These are phyloP conservation scores for Amphilophus citrinellus DNA, from an alignment of 2,113 vertebrate species.

Conservation along the genomic window DNA sequence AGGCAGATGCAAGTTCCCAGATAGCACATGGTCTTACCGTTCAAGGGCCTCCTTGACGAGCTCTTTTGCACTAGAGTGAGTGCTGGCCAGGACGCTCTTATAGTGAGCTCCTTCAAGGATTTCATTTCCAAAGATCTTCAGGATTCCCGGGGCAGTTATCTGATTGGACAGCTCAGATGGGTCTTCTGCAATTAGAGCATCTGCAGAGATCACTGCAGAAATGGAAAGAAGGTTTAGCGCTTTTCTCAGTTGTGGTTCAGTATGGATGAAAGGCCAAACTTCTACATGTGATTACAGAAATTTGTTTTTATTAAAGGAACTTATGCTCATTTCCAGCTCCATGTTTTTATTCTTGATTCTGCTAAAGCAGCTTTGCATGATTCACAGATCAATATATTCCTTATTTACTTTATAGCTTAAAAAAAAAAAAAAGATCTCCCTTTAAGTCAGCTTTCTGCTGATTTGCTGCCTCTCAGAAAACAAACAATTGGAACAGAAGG, in stretches of 20 bases:
- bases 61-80: conserved; percentile 83
- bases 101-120: conserved; percentile 85
- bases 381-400: neutral
- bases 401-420: too few species aligned
- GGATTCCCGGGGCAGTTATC: conserved; percentile 83
- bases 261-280: neutral
- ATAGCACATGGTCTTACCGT: conserved; percentile 72
- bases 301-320: rapidly evolving
- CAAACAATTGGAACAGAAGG: neutral
- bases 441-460: neutral
- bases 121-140: conserved; percentile 86
- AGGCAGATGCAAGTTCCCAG: conserved; percentile 20
- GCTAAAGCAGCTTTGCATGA: neutral
- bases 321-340: too few species aligned
- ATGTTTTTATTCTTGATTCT: neutral
- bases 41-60: conserved; percentile 86
- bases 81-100: conserved; percentile 84
- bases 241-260: neutral
- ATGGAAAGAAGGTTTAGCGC: neutral
- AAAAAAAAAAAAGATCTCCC: neutral
- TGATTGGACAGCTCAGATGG: conserved; percentile 85
- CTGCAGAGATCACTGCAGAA: conserved; percentile 48
- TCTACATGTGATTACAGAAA: neutral
- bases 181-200: conserved; percentile 66
- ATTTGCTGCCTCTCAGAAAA: neutral